A percentile compares a stretch with the other conserved stretches of the same genome.
phyloP scores from a whole-genome alignment of 2,113 vertebrate genomes.

The Suncus etruscus region DNA sequence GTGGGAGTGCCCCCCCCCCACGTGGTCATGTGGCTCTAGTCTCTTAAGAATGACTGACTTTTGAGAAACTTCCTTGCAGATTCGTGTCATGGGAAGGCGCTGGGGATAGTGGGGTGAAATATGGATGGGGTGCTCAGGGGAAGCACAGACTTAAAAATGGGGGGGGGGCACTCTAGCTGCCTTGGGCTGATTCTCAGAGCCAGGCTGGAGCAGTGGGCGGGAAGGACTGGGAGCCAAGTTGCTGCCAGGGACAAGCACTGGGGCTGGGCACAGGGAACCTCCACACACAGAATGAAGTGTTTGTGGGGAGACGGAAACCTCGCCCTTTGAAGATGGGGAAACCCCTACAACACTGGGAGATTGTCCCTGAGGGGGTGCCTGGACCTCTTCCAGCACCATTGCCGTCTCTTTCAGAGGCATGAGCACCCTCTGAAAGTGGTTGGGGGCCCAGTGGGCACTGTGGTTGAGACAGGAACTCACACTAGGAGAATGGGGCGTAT shows the following conservation, averaged over 20 bases:
- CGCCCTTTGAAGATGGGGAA: too few species aligned
- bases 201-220: not conserved
- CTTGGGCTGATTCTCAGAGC: not conserved
- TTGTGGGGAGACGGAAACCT: too few species aligned
- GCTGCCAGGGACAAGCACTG: too few species aligned
- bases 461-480: not conserved
- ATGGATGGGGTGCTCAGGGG: not conserved
- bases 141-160: not conserved
- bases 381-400: too few species aligned
- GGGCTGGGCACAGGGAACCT: too few species aligned
- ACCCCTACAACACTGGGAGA: too few species aligned
- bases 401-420: not conserved
- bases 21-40: not conserved
- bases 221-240: too few species aligned
- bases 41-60: not conserved
- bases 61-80: not conserved
- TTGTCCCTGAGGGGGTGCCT: too few species aligned
- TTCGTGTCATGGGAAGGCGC: slow-evolving; percentile 17
- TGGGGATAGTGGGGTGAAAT: not conserved
- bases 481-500: too few species aligned
- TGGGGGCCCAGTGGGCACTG: not conserved
- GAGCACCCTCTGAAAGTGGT: too few species aligned
- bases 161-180: not conserved
- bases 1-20: not conserved
- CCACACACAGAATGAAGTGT: too few species aligned